phyloP scores from a whole-genome alignment of 2,113 vertebrate genomes.

The Macaca mulatta region DNA sequence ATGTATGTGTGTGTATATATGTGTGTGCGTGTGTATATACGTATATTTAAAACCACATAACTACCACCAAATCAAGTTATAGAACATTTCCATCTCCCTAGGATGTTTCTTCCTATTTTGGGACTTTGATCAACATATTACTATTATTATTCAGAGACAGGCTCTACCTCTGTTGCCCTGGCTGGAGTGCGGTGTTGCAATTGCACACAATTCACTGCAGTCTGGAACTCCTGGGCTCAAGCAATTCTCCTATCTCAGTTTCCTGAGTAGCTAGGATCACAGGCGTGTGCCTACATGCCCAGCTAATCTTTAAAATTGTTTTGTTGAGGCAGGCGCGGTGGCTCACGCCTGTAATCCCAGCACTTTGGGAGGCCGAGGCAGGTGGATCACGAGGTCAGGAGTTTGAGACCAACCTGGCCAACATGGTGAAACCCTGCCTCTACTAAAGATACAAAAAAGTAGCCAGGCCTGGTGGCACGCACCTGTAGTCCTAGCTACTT shows the following conservation, averaged over 20 bases:
- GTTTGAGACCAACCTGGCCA: too few species aligned
- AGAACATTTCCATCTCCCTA: background rate
- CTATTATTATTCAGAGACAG: too few species aligned
- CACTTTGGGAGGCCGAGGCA: too few species aligned
- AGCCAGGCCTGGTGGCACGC: too few species aligned
- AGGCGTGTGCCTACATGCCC: background rate
- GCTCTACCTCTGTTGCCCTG: background rate
- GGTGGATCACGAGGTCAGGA: too few species aligned
- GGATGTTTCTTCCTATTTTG: background rate
- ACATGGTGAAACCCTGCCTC: too few species aligned
- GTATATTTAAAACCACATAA: background rate
- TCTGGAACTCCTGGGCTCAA: background rate
- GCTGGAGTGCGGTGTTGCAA: background rate
- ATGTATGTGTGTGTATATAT: too few species aligned
- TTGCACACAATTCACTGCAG: background rate
- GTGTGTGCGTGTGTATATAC: background rate
- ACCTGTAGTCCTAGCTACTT: too few species aligned
- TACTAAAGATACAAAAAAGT: too few species aligned
- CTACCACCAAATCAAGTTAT: background rate
- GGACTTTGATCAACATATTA: too few species aligned
- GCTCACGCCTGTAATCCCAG: too few species aligned
- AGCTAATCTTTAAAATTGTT: background rate
- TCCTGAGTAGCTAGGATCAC: background rate
- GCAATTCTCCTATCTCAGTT: background rate
- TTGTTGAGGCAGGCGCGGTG: too few species aligned